These are phyloP conservation scores for Eucidaris tribuloides DNA, from an alignment of 35 echinoderm and acorn worm genomes.

Conservation along the genomic window DNA sequence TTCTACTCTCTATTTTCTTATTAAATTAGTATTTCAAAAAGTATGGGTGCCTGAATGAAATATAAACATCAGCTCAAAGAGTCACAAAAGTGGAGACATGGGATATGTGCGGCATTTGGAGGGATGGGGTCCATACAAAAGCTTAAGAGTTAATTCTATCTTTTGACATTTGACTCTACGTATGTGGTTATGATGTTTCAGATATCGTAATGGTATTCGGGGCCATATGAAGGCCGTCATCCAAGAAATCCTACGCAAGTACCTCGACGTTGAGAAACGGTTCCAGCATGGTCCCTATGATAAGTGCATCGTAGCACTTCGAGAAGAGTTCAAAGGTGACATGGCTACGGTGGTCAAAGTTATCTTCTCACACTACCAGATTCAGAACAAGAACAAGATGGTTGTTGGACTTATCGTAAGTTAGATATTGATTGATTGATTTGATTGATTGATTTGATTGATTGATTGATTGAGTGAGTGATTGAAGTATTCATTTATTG, in stretches of 20 bases:
- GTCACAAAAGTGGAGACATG: neutral
- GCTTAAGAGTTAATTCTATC: too few relatives aligned
- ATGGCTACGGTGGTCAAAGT: slow-evolving; percentile 63
- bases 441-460: too few relatives aligned
- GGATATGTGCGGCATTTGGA: neutral
- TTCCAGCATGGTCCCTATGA: slow-evolving; percentile 99
- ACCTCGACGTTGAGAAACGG: slow-evolving; percentile 72
- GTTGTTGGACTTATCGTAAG: slow-evolving; percentile 93
- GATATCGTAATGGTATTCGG: slow-evolving; percentile 95
- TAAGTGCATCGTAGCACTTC: slow-evolving; percentile 81
- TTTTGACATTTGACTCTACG: neutral
- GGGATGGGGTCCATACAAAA: neutral
- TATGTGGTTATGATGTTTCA: neutral
- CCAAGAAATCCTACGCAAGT: slow-evolving; percentile 75
- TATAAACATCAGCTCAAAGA: too few relatives aligned
- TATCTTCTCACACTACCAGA: slow-evolving; percentile 87
- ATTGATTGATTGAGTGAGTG: too few relatives aligned
- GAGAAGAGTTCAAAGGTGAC: slow-evolving; percentile 89
- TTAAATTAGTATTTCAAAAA: too few relatives aligned
- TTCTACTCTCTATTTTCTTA: too few relatives aligned
- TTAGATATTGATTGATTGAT: too few relatives aligned
- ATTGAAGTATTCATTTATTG: too few relatives aligned
- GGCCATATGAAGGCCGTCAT: slow-evolving; percentile 97
- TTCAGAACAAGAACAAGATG: slow-evolving; percentile 79
- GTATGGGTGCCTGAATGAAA: too few relatives aligned